Conservation (phyloP, 2,113 vertebrate species). For the Cryptotis parvus region DNA sequence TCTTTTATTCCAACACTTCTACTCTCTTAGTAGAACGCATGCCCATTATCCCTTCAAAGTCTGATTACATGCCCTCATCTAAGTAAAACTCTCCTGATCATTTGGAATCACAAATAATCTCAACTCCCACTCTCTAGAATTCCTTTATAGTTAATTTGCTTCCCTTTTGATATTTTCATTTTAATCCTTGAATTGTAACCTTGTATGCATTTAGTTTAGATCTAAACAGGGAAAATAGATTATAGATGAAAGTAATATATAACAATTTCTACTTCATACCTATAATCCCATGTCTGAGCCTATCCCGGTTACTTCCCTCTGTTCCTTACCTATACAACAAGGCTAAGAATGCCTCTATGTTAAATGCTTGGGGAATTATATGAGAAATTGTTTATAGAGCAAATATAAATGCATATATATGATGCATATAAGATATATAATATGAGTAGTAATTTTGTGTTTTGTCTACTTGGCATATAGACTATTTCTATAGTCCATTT, state of each 20-base stretch:
- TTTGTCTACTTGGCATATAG: neutral
- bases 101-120: neutral
- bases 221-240: neutral
- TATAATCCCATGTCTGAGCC: neutral
- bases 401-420: no score
- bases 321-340: conserved; percentile 2
- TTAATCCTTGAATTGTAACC: neutral
- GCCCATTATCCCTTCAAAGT: neutral
- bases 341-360: neutral
- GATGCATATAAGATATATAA: no score
- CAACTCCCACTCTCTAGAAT: neutral
- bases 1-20: neutral
- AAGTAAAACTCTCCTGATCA: neutral
- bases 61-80: neutral
- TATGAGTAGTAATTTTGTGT: no score
- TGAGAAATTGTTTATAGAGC: neutral
- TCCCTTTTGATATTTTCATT: neutral
- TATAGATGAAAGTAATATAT: neutral
- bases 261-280: neutral
- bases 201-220: neutral
- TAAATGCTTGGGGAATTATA: neutral
- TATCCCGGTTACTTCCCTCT: neutral
- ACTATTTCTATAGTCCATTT: neutral
- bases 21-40: neutral
- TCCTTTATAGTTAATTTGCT: neutral